These are phyloP conservation scores for Actenoides hombroni DNA, from an alignment of 2,113 vertebrate genomes.

Conservation along the genomic window DNA sequence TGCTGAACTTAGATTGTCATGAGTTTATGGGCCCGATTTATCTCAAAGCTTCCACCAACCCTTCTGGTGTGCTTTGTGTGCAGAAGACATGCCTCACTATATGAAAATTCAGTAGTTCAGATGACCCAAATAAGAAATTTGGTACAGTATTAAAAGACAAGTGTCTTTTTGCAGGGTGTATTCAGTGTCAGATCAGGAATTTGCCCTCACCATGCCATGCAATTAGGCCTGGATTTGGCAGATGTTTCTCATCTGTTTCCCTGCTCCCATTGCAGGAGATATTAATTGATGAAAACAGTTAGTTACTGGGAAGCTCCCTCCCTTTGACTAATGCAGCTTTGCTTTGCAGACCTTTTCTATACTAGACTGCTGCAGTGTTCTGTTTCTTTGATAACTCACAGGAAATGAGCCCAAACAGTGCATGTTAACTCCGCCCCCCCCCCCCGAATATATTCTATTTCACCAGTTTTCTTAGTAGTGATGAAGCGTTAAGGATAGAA, in stretches of 20 bases:
- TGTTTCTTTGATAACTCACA: neutral
- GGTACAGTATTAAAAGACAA: neutral
- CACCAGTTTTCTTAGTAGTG: neutral
- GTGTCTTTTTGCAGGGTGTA: neutral
- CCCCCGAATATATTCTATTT: neutral
- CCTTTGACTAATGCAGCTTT: neutral
- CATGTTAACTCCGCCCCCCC: neutral
- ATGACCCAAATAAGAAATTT: neutral
- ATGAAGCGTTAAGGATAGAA: neutral
- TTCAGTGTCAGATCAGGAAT: neutral
- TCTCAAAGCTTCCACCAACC: neutral
- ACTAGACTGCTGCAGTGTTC: neutral
- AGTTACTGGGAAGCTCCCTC: neutral
- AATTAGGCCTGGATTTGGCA: neutral
- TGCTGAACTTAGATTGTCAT: neutral
- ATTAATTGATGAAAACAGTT: neutral
- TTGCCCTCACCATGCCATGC: neutral
- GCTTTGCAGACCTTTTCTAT: neutral
- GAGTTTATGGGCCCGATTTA: neutral
- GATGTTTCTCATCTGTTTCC: neutral
- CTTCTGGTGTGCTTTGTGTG: neutral
- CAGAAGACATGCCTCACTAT: neutral
- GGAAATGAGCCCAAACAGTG: neutral
- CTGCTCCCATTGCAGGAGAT: neutral
- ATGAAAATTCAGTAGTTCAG: neutral